Evolutionary conservation across 2,113 vertebrate genomes (phyloP).

Genomic region (Pygoscelis adeliae): DNA sequence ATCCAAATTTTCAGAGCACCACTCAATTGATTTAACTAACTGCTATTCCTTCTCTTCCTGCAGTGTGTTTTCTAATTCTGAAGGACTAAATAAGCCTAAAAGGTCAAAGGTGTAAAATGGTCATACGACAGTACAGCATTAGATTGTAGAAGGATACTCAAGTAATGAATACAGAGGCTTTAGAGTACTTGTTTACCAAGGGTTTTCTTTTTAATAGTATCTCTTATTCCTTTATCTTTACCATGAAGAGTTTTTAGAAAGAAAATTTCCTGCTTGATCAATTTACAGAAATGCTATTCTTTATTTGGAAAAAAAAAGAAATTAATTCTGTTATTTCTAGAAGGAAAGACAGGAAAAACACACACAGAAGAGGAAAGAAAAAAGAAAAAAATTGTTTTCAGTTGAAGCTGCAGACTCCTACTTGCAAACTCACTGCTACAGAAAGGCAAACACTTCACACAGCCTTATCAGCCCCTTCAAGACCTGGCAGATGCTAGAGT

Average conservation of each 20-base stretch:
- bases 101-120: not conserved
- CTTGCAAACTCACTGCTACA: not conserved
- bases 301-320: not conserved
- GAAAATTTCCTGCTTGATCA: not conserved
- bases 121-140: not conserved
- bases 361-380: not conserved
- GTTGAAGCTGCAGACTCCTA: not conserved
- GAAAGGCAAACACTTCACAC: not conserved
- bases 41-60: not conserved
- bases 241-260: not conserved
- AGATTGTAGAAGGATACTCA: not conserved
- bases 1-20: not conserved
- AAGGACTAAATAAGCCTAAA: not conserved
- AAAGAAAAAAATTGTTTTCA: not conserved
- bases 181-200: not conserved
- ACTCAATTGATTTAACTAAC: not conserved
- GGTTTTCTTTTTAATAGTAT: not conserved
- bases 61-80: not conserved
- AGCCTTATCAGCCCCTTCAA: slow-evolving; percentile 12
- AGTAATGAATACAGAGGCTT: not conserved
- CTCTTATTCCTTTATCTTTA: not conserved
- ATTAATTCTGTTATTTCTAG: not conserved
- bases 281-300: not conserved
- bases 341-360: not conserved
- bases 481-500: not conserved